Evolutionary conservation across 2,888 invertebrate species (phyloP), one percentile per base, ranked within the genome.

Genomic region (Brenthis hecate): DNA sequence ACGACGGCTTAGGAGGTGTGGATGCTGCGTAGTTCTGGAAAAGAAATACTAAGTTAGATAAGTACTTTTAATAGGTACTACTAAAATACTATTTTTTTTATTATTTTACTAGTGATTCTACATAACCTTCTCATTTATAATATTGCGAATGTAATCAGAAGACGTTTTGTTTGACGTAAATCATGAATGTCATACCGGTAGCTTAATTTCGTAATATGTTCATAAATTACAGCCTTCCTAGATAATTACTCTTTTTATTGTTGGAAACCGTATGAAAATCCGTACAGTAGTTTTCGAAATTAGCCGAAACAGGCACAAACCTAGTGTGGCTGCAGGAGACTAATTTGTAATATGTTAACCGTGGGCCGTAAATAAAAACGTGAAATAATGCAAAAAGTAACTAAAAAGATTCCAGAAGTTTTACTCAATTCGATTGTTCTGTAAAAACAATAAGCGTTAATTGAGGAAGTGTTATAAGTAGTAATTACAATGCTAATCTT

Each of bases 1-100:
- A 95, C 70, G 95, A 94, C 55, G 94, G 87, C 77, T 92, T 92
- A 50, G 91, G 81, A 13, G 92, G 92, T 55, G 91, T 78, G 61
- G 91, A 85, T 13, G 92, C 92, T 28, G 92, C 90, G 76, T 92
- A 92, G 74, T 82, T 92, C 92, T 92, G 91, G n/a, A 60, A 60
- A 60, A 50, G 28, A 60, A 13, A 28, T n/a, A 60, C 1, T 13
- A 48, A n/a, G 13, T 48, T 50, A 14, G 8, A 60, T 28, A 50
- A 28, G 5, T 0, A 28, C 3, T 28, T 28, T 28, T 28, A 28
- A 28, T 28, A 28, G 28, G 5, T 28, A 48, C 14, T 23, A 28
- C 6, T 16, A 56, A 32, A 56, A n/a, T 32, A 11, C 13, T 13
- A 54, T 8, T 2, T 1, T 28, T 55, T 14, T 55, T 23, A 14